These are phyloP conservation scores for Octodon degus DNA, from an alignment of 2,113 vertebrate species.

Conservation along the genomic window DNA sequence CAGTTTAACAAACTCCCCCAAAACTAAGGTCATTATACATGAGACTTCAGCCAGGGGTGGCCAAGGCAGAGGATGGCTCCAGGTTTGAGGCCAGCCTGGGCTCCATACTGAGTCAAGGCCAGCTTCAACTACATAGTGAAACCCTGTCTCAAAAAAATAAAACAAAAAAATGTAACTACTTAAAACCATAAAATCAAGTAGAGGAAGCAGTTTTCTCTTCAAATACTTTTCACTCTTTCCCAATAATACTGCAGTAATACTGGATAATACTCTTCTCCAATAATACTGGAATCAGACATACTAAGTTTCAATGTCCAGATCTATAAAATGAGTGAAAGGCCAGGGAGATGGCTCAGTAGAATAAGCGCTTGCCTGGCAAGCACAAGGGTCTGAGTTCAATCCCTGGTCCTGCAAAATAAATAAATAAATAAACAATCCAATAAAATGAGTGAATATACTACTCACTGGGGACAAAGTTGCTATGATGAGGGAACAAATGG, in stretches of 20 bases:
- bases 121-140: not conserved
- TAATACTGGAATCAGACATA: not conserved
- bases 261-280: not conserved
- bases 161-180: not conserved
- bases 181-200: not conserved
- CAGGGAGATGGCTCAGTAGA: no score
- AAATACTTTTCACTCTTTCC: not conserved
- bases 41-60: not conserved
- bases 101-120: not conserved
- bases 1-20: not conserved
- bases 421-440: no score
- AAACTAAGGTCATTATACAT: not conserved
- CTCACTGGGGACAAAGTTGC: accelerated
- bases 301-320: not conserved
- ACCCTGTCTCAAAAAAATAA: not conserved
- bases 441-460: not conserved
- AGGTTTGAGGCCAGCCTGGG: not conserved
- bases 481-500: not conserved
- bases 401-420: no score
- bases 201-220: not conserved
- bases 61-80: not conserved
- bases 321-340: not conserved
- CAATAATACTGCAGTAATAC: not conserved
- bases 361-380: no score
- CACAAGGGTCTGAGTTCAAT: no score